These are phyloP conservation scores for Nomada flava DNA, from an alignment of 2,888 invertebrate genomes.

Conservation along the genomic window DNA sequence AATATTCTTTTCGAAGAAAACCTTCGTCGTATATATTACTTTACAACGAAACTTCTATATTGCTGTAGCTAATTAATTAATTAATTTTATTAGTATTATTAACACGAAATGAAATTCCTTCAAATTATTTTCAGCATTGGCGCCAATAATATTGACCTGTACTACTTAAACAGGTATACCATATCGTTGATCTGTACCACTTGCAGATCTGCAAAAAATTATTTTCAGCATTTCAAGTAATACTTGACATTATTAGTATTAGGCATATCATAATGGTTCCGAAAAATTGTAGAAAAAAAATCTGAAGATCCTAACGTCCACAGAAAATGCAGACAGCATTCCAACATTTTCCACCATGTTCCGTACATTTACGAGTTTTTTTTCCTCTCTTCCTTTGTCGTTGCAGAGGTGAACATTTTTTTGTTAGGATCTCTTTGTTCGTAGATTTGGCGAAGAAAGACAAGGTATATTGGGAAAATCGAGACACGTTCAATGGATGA, in stretches of 20 bases:
- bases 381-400: neutral
- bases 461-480: constrained; percentile 21
- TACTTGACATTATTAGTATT: no score
- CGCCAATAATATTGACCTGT: no score
- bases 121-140: no score
- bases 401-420: constrained; percentile 11
- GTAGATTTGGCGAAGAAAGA: constrained; percentile 6
- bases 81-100: no score
- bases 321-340: neutral
- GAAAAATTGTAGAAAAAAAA: neutral
- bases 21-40: neutral
- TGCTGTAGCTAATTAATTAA: no score
- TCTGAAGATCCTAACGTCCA: neutral
- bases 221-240: no score
- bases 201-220: no score
- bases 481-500: constrained; percentile 4
- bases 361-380: constrained; percentile 44
- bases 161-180: no score
- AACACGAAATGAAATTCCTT: no score
- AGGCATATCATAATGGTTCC: no score
- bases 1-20: neutral
- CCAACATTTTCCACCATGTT: neutral
- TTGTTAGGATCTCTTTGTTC: constrained; percentile 3
- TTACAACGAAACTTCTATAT: no score
- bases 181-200: no score